Evolutionary conservation across 2,888 invertebrate species (phyloP).

Genomic region (Apotomis capreana): DNA sequence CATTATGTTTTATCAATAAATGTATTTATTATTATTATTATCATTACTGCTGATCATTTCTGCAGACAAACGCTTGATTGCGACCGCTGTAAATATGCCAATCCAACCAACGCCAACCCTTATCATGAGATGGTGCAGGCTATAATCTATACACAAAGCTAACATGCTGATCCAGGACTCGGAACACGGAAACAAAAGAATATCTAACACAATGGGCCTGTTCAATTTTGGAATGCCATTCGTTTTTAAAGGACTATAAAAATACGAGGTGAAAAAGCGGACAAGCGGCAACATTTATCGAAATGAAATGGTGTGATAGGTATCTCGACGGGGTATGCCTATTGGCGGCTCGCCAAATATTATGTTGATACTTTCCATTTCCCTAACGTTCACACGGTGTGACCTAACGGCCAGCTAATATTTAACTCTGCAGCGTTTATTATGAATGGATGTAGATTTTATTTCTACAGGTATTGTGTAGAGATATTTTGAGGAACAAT

Average conservation of each 20-base stretch:
- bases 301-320: conserved; percentile 52
- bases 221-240: conserved; percentile 29
- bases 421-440: conserved; percentile 44
- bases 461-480: conserved; percentile 25
- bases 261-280: conserved; percentile 29
- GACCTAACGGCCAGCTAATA: conserved; percentile 28
- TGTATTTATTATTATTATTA: too few species aligned
- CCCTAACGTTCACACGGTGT: conserved; percentile 44
- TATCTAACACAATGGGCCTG: conserved; percentile 27
- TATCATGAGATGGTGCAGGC: conserved; percentile 11
- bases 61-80: conserved; percentile 4
- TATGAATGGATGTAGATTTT: conserved; percentile 27
- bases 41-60: neutral
- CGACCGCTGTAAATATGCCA: neutral
- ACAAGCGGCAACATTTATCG: conserved; percentile 32
- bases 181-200: conserved; percentile 24
- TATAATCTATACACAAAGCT: conserved; percentile 24
- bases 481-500: conserved; percentile 12
- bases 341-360: conserved; percentile 53
- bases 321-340: conserved; percentile 58
- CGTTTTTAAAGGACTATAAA: conserved; percentile 40
- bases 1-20: too few species aligned
- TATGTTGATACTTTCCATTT: conserved; percentile 52
- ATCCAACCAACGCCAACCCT: conserved; percentile 5
- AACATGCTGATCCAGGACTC: conserved; percentile 21